Base-by-base conservation (phyloP, 2,113 vertebrate genomes). In the Bubo blakistoni region DNA sequence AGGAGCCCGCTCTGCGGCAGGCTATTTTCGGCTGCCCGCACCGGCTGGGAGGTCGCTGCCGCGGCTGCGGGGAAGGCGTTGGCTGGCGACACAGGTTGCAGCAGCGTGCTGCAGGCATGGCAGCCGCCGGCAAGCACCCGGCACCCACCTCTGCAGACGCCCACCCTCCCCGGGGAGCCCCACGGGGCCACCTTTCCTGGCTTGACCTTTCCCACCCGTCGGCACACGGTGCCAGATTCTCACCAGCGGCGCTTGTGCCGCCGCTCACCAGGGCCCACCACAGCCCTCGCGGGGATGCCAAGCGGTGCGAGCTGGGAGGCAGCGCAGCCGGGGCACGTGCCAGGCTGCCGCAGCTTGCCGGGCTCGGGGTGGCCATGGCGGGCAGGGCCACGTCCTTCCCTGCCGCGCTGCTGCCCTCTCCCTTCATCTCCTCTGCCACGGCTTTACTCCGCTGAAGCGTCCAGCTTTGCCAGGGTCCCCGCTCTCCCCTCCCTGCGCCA, bases 201-300 rank as follows among this genome's bases (percentile, higher is more conserved):
- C 38, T 34, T 6, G 3, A 11, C 49, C 51, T 76, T 42, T 65
- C 52, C 47, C 6, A 4, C n/a, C 24, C 4, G 0, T 5, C 7
- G 9, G 46, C 47, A 30, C 19, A 1, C 4, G 2, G 29, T 19
- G 86, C 42, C 10, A 4, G 59, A 8, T 59, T 81, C 49, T 85
- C 61, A 29, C 46, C 7, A 0, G 81, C 6, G 6, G 54, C 15
- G 0, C 51, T 61, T 18, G 27, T 67, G 76, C 51, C 16, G 2
- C 36, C 2, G 2, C 47, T 74, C 16, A 0, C n/a, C 38, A 0
- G 2, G 3, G 5, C 65, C 38, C 3, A 2, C 16, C 10, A 1
- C 0, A 0, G 15, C 18, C 74, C 49, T 78, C 2, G 0, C 6
- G 1, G 25, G 32, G 20, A 12, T 40, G n/a, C 51, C 30, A 13